phyloP scores from a whole-genome alignment of 2,113 vertebrate genomes.

The Dicrurus megarhynchus region DNA sequence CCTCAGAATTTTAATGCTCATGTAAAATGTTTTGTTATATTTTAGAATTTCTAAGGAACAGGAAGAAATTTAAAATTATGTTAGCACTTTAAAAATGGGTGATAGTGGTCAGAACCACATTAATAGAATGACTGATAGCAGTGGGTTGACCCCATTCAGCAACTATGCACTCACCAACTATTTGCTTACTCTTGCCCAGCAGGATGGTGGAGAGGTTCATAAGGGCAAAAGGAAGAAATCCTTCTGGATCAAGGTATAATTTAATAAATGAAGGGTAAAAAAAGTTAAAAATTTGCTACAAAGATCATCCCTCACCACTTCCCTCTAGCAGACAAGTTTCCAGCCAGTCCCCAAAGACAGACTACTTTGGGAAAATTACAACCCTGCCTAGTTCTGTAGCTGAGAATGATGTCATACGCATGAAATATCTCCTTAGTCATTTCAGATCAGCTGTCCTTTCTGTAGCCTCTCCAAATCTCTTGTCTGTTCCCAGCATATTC shows the following conservation, averaged over 20 bases:
- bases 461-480: background rate
- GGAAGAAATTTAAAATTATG: background rate
- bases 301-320: background rate
- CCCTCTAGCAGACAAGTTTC: background rate
- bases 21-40: background rate
- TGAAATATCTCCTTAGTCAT: background rate
- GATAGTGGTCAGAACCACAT: background rate
- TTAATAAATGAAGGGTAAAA: background rate
- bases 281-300: background rate
- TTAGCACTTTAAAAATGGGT: background rate
- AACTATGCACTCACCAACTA: background rate
- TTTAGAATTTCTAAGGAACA: background rate
- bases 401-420: background rate
- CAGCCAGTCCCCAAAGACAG: background rate
- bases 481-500: background rate
- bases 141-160: background rate
- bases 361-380: background rate
- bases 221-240: background rate
- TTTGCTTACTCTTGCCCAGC: accelerated
- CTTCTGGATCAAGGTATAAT: background rate
- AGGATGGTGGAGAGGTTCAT: accelerated
- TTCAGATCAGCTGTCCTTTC: background rate
- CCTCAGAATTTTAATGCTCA: background rate
- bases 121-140: background rate
- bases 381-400: background rate